Evolutionary conservation across 2,113 vertebrate species (phyloP), one percentile per base, ranked within the genome.

Genomic region (Corythornis madagascariensis): DNA sequence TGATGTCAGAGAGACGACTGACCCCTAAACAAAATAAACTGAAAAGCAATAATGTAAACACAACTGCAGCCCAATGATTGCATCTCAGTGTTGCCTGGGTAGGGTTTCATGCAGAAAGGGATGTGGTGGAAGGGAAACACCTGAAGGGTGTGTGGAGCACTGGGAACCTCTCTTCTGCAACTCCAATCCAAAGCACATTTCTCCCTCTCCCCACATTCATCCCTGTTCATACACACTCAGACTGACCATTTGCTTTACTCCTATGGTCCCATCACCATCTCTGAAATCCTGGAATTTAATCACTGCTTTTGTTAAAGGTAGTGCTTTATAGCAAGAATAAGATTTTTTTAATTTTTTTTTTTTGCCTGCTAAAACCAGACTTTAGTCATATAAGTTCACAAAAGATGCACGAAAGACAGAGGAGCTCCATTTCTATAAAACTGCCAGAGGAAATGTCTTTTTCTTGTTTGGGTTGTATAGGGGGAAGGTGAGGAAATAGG

Each of bases 401-500:
- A 19, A 6, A 72, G 43, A 43, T 50, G 35, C 24, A 60, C 29
- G 60, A n/a, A 45, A 91, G 10, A 35, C 35, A 88, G 77, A 69
- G n/a, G 22, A 86, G n/a, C n/a, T 69, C 6, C 10, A 0, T 65
- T 69, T 82, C 38, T 33, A 42, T 25, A 69, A 16, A 59, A 50
- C 14, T 11, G 31, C 25, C n/a, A 55, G 55, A 79, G 79, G 84
- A 95, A 93, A 91, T 26, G 50, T 79, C 55, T 70, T 86, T 88
- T 75, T 87, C 66, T 89, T 94, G 63, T 89, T 93, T 84, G 66
- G 71, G 33, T 92, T 94, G 63, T 55, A 55, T 2, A 29, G 57
- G 5, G 65, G 56, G 38, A 31, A 90, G 47, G 59, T 85, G 50
- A 95, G 93, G 88, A 92, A 94, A 92, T 26, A 66, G 52, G 33